Evolutionary conservation across 2,113 vertebrate species (phyloP).

Genomic region (Silurus asotus): DNA sequence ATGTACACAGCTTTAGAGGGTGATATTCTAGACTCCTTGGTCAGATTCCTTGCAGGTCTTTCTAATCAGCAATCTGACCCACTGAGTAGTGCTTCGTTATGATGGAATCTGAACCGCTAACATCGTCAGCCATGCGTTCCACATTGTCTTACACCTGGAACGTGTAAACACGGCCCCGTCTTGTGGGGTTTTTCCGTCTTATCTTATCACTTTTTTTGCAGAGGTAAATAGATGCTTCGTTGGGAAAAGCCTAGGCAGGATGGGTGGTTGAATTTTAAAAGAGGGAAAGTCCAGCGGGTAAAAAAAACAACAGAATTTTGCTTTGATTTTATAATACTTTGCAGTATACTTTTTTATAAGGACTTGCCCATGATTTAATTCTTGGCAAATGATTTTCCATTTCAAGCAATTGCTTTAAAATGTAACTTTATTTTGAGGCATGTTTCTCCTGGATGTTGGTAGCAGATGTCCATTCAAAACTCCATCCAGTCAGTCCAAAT

Average conservation of each 20-base stretch:
- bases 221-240: constrained; percentile 30
- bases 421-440: not conserved
- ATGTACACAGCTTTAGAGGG: constrained; percentile 28
- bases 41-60: constrained; percentile 9
- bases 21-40: constrained; percentile 23
- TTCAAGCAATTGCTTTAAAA: not conserved
- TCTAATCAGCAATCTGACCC: constrained; percentile 33
- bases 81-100: constrained; percentile 35
- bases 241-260: not conserved
- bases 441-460: not conserved
- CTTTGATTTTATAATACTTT: not conserved
- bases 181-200: constrained; percentile 18
- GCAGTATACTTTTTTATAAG: not conserved
- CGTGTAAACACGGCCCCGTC: constrained; percentile 22
- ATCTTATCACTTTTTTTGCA: constrained; percentile 50
- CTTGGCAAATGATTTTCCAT: not conserved
- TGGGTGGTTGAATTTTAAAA: not conserved
- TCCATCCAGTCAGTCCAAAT: not conserved
- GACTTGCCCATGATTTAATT: not conserved
- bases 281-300: not conserved
- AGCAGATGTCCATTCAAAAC: not conserved
- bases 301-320: not conserved
- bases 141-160: constrained; percentile 40
- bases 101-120: constrained; percentile 41
- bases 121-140: constrained; percentile 35